Base-by-base conservation (phyloP, 1,140 invertebrate genomes). In the Hyles euphorbiae region DNA sequence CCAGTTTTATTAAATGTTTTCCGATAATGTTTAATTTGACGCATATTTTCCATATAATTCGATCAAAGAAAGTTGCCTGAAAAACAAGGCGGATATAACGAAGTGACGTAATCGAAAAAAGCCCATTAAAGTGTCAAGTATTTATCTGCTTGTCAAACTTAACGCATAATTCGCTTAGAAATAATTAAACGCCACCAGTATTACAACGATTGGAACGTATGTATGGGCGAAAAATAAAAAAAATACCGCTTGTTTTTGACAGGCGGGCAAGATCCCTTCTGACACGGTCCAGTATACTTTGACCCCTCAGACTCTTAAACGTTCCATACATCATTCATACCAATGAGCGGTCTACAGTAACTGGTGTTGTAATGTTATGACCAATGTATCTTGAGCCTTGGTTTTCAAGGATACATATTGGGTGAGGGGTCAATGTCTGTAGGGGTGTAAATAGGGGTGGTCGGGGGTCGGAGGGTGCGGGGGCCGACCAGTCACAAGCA, bases 201-300 rank as follows among this genome's bases (percentile, higher is more conserved):
- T 72, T 68, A 65, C 8, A 79, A 72, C 70, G 65, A 72, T 71
- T 34, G 65, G 61, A 66, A 70, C 63, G 74, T 62, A 64, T 34
- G 55, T 67, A 64, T 57, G 43, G 49, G 70, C 70, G 68, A 75
- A 73, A 70, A 72, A 76, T 74, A 74, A 74, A 77, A 81, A 68
- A 70, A 68, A 68, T 72, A 78, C 70, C 81, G 81, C 82, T 81
- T 86, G 81, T 82, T 79, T 82, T 76, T 86, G 79, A 86, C 79
- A 81, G 79, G 67, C 69, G 61, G 70, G 72, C 67, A 68, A 63
- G 63, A 51, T 66, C 67, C 65, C 70, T 67, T 55, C 10, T 3
- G 36, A 10, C 34, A 33, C 11, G 40, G 12, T 22, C 67, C 67
- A 65, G 34, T 34, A 10, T 58, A 59, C 3, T 9, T 45, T 32